Conservation (phyloP, 2,888 invertebrate species). For the Aspidapion aeneum region DNA sequence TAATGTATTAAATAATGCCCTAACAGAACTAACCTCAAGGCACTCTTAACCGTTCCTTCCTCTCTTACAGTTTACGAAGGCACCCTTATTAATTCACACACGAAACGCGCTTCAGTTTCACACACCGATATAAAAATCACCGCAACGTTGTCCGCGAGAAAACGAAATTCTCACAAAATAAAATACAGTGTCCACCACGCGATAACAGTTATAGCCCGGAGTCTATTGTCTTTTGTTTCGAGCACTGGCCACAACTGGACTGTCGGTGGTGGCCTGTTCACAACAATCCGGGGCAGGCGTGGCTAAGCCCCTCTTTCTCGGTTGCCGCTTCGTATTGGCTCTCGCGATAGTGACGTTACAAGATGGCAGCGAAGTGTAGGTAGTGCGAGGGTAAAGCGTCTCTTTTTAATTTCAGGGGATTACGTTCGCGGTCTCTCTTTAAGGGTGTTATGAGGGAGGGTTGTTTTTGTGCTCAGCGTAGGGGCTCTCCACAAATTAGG, state of each 20-base stretch:
- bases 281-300: neutral
- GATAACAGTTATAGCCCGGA: neutral
- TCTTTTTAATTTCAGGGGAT: neutral
- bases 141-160: neutral
- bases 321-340: constrained; percentile 27
- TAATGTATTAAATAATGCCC: too few relatives aligned
- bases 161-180: neutral
- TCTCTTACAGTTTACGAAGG: too few relatives aligned
- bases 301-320: constrained; percentile 30
- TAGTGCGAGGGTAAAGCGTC: constrained; percentile 27
- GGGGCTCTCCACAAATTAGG: too few relatives aligned
- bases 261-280: neutral
- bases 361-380: constrained; percentile 40
- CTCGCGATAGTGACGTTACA: constrained; percentile 41
- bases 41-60: too few relatives aligned
- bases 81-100: too few relatives aligned
- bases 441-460: constrained; percentile 10
- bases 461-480: constrained; percentile 4
- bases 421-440: neutral
- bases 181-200: neutral
- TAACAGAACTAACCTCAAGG: too few relatives aligned
- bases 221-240: neutral
- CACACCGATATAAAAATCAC: too few relatives aligned
- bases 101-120: too few relatives aligned
- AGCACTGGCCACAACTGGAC: constrained; percentile 1